Evolutionary conservation across 2,797 vertebrate species (phyloP), one percentile per base, ranked within the genome.

Genomic region (Sylvia borin): DNA sequence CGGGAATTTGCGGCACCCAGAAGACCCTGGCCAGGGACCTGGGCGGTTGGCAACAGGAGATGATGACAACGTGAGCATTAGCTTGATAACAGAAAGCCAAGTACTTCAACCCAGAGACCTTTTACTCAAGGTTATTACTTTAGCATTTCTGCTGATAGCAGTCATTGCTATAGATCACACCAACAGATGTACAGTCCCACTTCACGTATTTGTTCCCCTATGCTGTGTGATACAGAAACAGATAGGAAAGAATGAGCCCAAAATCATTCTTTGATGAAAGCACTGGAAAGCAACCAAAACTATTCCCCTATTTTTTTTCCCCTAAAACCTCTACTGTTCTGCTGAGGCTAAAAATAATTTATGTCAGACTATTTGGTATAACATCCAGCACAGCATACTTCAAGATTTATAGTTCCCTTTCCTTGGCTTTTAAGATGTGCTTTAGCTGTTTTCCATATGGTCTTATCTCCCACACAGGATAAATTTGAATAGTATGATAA

Each of bases 401-500:
- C 61, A 80, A 90, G 78, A 95, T 92, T 94, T 93, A 96, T n/a
- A 47, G 67, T 87, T 91, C 89, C 81, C 68, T 91, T 89, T 94
- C 57, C 65, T 40, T 91, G 61, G n/a, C 21, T 93, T 92, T 71
- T 94, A 92, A 80, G 90, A 80, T 57, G 38, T 0, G 2, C 48
- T 79, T 92, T 90, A 91, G 53, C 68, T 90, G 64, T 83, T 94
- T 92, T 95, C 94, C 89, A 93, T 95, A 88, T 91, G 89, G 81
- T 87, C 72, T 94, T 80, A 80, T 92, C 72, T 93, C 78, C 75
- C 95, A 85, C 78, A 67, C 16, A 92, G 85, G 75, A 82, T 92
- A 90, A 85, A 92, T 92, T 71, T 90, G 24, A 92, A 74, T 73
- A 77, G 45, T 67, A 85, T 88, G 82, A 91, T 93, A 85, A 91